Percentiles rank a stretch among this genome's conserved stretches.
These are phyloP conservation scores for Cephus cinctus DNA, from an alignment of 1,140 invertebrate genomes.

Conservation along the genomic window DNA sequence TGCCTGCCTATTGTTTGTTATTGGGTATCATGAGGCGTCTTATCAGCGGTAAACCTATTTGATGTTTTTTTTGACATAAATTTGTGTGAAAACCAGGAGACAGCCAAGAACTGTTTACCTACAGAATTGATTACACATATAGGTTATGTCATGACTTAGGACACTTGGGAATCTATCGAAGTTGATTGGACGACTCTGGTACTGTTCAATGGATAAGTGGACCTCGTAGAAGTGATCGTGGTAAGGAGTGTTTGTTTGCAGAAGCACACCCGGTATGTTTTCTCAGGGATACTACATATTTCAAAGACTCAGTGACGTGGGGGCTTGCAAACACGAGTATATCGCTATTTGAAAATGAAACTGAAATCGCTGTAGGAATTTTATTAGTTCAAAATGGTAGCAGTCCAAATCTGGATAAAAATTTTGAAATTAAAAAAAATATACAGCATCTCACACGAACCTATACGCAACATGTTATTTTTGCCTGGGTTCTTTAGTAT, in stretches of 20 bases:
- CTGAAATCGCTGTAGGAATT: slow-evolving; percentile 16
- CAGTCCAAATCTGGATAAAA: too few species aligned
- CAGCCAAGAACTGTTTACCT: not conserved
- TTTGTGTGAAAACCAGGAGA: not conserved
- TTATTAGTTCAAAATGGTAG: slow-evolving; percentile 19
- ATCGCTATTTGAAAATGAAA: not conserved
- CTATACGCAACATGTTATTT: too few species aligned
- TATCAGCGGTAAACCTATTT: too few species aligned
- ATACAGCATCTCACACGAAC: too few species aligned
- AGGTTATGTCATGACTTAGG: slow-evolving; percentile 1
- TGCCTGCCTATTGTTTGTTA: too few species aligned
- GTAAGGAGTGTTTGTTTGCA: slow-evolving; percentile 12
- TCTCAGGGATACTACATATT: not conserved
- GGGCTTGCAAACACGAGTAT: not conserved
- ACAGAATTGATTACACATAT: slow-evolving; percentile 8
- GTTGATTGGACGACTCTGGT: not conserved
- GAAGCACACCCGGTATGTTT: slow-evolving; percentile 9
- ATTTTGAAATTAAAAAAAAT: too few species aligned
- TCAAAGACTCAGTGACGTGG: not conserved
- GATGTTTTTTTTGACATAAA: slow-evolving; percentile 10
- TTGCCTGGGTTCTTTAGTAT: too few species aligned
- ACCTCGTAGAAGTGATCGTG: not conserved
- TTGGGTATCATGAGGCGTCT: too few species aligned
- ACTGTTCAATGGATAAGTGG: not conserved
- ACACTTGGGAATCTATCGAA: not conserved